A percentile compares a stretch with the other conserved stretches of the same genome.
Evolutionary conservation across 1,140 invertebrate genomes (phyloP).

Genomic region (Mya arenaria): DNA sequence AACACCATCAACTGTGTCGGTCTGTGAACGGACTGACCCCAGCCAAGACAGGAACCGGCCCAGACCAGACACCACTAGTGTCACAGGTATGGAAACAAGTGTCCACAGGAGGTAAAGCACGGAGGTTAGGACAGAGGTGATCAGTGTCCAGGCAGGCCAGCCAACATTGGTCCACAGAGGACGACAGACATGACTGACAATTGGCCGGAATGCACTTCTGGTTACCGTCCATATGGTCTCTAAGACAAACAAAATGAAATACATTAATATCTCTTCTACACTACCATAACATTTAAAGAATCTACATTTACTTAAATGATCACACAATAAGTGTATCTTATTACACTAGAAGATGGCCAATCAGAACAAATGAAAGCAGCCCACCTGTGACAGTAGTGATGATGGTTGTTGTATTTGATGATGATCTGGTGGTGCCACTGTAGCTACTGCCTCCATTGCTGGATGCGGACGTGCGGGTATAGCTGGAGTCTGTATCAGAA

Average conservation of each 20-base stretch:
- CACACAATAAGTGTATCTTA: no score
- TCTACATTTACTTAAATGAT: no score
- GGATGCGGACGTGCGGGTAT: neutral
- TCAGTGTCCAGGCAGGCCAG: neutral
- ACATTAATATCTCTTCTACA: no score
- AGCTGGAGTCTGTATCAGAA: constrained; percentile 42
- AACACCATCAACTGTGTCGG: no score
- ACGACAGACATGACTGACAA: constrained; percentile 39
- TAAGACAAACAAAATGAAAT: constrained; percentile 36
- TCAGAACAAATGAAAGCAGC: no score
- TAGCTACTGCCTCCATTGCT: neutral
- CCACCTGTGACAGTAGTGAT: constrained; percentile 64
- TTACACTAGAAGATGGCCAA: no score
- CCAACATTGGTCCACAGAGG: constrained; percentile 54
- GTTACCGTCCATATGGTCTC: constrained; percentile 55
- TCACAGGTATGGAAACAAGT: constrained; percentile 10
- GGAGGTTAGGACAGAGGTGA: neutral
- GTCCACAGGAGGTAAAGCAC: constrained; percentile 30
- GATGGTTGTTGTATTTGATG: constrained; percentile 47
- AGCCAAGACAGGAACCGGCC: constrained; percentile 19
- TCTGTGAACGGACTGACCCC: constrained; percentile 24
- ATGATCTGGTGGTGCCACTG: neutral
- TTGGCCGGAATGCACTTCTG: constrained; percentile 53
- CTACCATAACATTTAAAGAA: no score
- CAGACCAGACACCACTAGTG: constrained; percentile 4